Evolutionary conservation across 2,113 vertebrate species (phyloP).

Genomic region (Poicephalus meyeri): DNA sequence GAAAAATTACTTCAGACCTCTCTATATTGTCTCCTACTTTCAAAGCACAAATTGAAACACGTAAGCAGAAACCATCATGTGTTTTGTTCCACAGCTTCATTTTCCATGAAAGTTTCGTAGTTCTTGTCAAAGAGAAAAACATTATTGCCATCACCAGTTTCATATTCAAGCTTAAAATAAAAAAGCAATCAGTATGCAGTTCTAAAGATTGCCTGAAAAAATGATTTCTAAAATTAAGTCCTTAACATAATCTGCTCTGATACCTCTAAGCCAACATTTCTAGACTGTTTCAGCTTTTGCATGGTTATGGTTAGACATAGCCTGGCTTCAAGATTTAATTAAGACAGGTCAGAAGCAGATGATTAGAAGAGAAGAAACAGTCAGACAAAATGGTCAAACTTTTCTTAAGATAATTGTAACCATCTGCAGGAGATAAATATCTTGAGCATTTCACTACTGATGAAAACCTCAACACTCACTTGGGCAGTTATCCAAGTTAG

Average conservation of each 20-base stretch:
- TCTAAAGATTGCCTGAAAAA: slow-evolving; percentile 37
- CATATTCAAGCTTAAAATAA: slow-evolving; percentile 48
- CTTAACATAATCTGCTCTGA: slow-evolving; percentile 16
- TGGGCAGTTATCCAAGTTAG: neutral
- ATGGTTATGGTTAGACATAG: neutral
- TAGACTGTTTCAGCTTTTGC: neutral
- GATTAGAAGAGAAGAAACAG: neutral
- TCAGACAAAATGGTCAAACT: neutral
- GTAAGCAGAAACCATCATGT: neutral
- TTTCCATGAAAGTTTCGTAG: neutral
- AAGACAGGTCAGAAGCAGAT: neutral
- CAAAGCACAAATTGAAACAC: neutral
- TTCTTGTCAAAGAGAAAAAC: slow-evolving; percentile 17
- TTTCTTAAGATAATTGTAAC: neutral
- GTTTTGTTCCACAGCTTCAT: neutral
- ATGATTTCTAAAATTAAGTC: slow-evolving; percentile 41
- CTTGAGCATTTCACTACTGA: neutral
- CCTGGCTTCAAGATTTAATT: neutral
- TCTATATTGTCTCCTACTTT: neutral
- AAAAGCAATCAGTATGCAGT: slow-evolving; percentile 44
- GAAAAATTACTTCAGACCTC: neutral
- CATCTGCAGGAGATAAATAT: neutral
- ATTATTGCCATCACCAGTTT: neutral
- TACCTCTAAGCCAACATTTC: slow-evolving; percentile 31
- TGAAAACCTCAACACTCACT: neutral